A percentile compares a stretch with the other conserved stretches of the same genome.
phyloP scores from a whole-genome alignment of 1,140 invertebrate genomes.

The Sipha flava region DNA sequence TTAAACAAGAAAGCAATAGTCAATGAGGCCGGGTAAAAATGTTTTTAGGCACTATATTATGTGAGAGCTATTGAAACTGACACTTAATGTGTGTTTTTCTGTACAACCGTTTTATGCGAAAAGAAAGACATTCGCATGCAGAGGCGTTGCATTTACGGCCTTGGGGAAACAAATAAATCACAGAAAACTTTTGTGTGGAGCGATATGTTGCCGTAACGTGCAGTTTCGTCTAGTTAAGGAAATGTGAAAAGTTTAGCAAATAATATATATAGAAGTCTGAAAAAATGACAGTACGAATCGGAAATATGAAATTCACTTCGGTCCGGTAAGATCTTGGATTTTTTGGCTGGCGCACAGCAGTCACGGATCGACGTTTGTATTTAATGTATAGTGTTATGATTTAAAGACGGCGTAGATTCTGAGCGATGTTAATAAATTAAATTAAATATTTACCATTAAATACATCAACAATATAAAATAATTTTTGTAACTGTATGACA shows the following conservation, averaged over 20 bases:
- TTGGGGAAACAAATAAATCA: constrained; percentile 3
- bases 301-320: too few species aligned
- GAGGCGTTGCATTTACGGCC: not conserved
- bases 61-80: not conserved
- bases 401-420: too few species aligned
- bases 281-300: not conserved
- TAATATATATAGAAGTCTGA: not conserved
- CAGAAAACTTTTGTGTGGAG: not conserved
- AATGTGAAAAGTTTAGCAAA: not conserved
- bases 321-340: too few species aligned
- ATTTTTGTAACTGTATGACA: too few species aligned
- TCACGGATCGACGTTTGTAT: too few species aligned
- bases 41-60: not conserved
- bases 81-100: constrained; percentile 9
- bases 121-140: not conserved
- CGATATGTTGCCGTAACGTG: not conserved
- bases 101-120: not conserved
- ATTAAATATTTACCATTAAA: too few species aligned
- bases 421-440: too few species aligned
- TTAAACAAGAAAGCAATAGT: not conserved
- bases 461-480: too few species aligned
- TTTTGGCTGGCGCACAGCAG: too few species aligned
- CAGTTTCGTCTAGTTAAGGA: not conserved
- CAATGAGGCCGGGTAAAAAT: not conserved
- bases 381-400: too few species aligned